These are phyloP conservation scores for Drosophila pallidifrons DNA, from an alignment of 1,140 invertebrate species.

Conservation along the genomic window DNA sequence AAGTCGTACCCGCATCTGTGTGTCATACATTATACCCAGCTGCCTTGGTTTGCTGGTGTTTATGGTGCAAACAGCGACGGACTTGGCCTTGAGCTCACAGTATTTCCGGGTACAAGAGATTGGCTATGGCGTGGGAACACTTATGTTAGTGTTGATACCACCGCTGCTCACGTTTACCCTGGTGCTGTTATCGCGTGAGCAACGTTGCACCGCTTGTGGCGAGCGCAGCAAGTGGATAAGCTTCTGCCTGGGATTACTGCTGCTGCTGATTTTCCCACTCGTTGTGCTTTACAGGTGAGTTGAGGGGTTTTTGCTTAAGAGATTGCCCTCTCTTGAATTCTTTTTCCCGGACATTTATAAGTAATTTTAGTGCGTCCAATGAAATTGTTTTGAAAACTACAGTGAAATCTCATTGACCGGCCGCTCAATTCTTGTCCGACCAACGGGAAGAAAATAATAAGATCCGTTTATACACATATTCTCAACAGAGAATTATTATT, in stretches of 20 bases:
- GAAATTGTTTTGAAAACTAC: too few species aligned
- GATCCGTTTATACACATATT: too few species aligned
- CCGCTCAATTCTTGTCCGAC: too few species aligned
- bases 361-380: too few species aligned
- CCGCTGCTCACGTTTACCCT: conserved; percentile 66
- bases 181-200: conserved; percentile 85
- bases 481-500: too few species aligned
- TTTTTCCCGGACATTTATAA: too few species aligned
- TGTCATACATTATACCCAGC: conserved; percentile 86
- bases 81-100: conserved; percentile 86
- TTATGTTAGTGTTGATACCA: conserved; percentile 63
- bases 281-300: conserved; percentile 89
- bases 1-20: conserved; percentile 86
- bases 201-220: conserved; percentile 85
- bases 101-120: conserved; percentile 85
- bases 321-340: too few species aligned
- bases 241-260: conserved; percentile 74
- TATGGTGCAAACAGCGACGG: conserved; percentile 85
- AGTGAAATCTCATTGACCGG: too few species aligned
- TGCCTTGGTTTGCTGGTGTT: conserved; percentile 85
- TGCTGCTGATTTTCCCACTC: conserved; percentile 88
- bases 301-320: neutral
- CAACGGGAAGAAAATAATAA: too few species aligned
- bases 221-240: conserved; percentile 33
- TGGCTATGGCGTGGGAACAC: conserved; percentile 66